Evolutionary conservation across 1,140 invertebrate genomes (phyloP), one percentile per base, ranked within the genome.

Genomic region (Helicoverpa armigera): DNA sequence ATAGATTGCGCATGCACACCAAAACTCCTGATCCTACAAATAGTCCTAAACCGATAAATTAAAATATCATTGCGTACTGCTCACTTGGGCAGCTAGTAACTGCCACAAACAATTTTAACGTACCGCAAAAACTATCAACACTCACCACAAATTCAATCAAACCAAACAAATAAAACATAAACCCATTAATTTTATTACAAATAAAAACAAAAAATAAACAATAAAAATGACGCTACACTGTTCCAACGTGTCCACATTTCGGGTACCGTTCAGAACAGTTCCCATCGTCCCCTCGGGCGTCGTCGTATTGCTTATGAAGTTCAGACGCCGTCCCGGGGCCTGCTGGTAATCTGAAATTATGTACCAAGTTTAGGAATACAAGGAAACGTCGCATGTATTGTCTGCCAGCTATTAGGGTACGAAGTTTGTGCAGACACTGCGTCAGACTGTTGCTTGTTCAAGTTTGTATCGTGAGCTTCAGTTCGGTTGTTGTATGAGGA

Each of bases 321-420:
- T 77, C 35, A 13, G 72, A 74, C 61, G 60, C 29, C n/a, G 70
- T 77, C 18, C 61, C 63, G 3, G 50, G 80, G 35, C 73, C 80
- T 56, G 67, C 50, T 14, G 83, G 83, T 67, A 84, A 79, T 77
- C 83, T 84, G 77, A 75, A 83, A 83, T 79, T 56, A 83, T 73
- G 60, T 67, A 69, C 16, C 58, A 81, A 75, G 60, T 75, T 75
- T 75, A 56, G 67, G 61, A 13, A 53, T 29, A 70, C 67, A 70
- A 70, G 67, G 67, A 70, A 70, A 77, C 10, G 23, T n/a, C 61
- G 43, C 11, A 18, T 70, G 12, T 51, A 51, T 53, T 29, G 60
- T 63, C 60, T 51, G 58, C 48, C 18, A n/a, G n/a, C 31, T 35
- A 35, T 18, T 48, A 50, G 48, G 35, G 16, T 35, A 35, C 29